phyloP scores from a whole-genome alignment of 1,140 invertebrate species.

The Rhopalosiphum maidis region DNA sequence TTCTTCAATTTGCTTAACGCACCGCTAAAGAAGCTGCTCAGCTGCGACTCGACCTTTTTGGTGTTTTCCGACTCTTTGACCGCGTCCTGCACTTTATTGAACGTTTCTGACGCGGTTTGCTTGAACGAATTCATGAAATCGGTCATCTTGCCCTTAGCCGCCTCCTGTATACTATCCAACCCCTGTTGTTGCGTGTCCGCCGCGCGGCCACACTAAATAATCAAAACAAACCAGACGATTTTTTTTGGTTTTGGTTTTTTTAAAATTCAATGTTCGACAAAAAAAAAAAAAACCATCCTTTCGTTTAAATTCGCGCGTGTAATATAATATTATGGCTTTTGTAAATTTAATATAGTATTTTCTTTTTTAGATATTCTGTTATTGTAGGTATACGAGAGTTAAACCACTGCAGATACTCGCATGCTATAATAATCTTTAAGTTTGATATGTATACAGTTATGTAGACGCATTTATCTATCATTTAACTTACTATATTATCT shows the following conservation, averaged over 20 bases:
- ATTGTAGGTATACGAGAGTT: not conserved
- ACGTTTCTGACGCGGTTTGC: not conserved
- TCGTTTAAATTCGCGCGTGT: not conserved
- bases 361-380: not conserved
- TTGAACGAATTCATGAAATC: not conserved
- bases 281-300: not conserved
- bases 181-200: not conserved
- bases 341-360: not conserved
- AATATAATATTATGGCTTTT: not conserved
- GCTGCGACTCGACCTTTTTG: not conserved
- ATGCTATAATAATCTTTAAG: not conserved
- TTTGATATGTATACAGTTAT: not conserved
- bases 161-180: not conserved
- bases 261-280: not conserved
- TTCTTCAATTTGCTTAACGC: not conserved
- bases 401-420: not conserved
- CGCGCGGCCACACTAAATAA: constrained; percentile 32
- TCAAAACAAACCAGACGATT: constrained; percentile 37
- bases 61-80: not conserved
- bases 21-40: not conserved
- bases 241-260: not conserved
- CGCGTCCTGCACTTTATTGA: not conserved
- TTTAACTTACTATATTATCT: no score
- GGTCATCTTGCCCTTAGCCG: not conserved
- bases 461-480: not conserved